Conservation (phyloP, 1,140 invertebrate genomes). For the Neelides sp. region DNA sequence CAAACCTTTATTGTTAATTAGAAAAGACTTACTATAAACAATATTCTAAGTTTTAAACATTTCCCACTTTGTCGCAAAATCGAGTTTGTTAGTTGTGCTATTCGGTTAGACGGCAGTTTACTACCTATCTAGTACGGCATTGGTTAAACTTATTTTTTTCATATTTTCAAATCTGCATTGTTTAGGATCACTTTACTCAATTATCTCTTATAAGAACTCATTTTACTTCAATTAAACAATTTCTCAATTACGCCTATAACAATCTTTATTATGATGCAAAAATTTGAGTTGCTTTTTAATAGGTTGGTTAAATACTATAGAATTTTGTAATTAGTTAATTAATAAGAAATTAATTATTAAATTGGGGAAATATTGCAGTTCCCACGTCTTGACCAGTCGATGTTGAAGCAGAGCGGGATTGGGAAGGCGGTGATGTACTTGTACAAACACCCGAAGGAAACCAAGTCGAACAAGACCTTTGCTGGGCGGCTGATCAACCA, state of each 20-base stretch:
- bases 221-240: not conserved
- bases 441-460: conserved; percentile 96
- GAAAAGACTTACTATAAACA: too few relatives aligned
- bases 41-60: too few relatives aligned
- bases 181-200: not conserved
- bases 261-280: not conserved
- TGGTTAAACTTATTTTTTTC: too few relatives aligned
- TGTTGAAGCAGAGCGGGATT: conserved; percentile 86
- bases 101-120: too few relatives aligned
- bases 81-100: too few relatives aligned
- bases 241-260: not conserved
- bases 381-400: conserved; percentile 72
- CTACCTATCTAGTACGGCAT: too few relatives aligned
- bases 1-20: too few relatives aligned
- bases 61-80: too few relatives aligned
- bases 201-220: conserved; percentile 1
- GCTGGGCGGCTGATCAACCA: conserved; percentile 88
- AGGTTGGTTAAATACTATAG: not conserved
- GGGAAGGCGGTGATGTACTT: conserved; percentile 99
- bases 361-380: conserved; percentile 50
- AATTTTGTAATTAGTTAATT: conserved; percentile 5
- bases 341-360: not conserved
- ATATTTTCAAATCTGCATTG: too few relatives aligned
- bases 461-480: conserved; percentile 77
- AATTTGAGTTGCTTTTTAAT: not conserved